Percentiles rank a stretch among this genome's conserved stretches.
Conservation (phyloP, 2,888 invertebrate species). For the Unio pictorum region DNA sequence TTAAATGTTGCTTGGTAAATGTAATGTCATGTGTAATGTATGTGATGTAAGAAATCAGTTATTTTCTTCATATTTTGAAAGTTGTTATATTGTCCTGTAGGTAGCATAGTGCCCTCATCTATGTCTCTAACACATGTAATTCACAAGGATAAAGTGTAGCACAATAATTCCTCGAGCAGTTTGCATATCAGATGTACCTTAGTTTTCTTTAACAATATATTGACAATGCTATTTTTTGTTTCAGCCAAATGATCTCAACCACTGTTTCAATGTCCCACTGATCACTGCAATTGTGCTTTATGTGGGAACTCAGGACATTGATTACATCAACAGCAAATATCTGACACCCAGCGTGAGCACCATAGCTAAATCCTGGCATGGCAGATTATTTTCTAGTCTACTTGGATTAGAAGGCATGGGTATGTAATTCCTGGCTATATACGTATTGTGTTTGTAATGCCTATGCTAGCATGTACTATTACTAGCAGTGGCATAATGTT, state of each 20-base stretch:
- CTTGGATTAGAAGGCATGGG: conserved; percentile 98
- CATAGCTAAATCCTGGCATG: conserved; percentile 94
- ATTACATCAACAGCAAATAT: conserved; percentile 90
- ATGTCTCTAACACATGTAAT: too few species aligned
- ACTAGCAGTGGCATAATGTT: too few species aligned
- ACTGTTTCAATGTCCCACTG: conserved; percentile 91
- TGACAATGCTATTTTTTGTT: background rate
- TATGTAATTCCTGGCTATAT: too few species aligned
- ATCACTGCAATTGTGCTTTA: conserved; percentile 99
- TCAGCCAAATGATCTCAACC: conserved; percentile 82
- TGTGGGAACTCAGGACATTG: conserved; percentile 97
- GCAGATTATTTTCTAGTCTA: conserved; percentile 99
- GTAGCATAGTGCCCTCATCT: too few species aligned
- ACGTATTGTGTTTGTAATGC: too few species aligned
- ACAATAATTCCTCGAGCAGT: background rate
- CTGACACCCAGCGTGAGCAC: conserved; percentile 94
- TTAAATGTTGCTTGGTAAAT: too few species aligned
- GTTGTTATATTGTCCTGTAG: too few species aligned
- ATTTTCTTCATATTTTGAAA: too few species aligned
- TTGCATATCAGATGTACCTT: background rate
- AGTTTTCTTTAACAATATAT: background rate
- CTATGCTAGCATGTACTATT: too few species aligned
- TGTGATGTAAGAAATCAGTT: too few species aligned
- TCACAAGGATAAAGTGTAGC: too few species aligned
- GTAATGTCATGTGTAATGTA: too few species aligned